phyloP scores from a whole-genome alignment of 2,888 invertebrate species.

The Bembecia ichneumoniformis region DNA sequence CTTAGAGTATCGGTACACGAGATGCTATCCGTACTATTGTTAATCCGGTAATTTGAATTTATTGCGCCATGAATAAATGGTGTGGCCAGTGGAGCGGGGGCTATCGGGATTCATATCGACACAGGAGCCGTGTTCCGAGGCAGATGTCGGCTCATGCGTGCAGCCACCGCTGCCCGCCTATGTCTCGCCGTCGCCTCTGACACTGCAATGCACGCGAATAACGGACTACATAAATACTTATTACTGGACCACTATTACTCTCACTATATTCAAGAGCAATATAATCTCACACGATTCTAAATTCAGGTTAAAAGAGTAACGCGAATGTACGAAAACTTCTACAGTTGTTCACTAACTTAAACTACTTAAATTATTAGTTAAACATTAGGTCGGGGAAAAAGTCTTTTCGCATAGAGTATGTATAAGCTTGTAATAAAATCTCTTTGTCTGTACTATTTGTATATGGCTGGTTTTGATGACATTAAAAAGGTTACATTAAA shows the following conservation, averaged over 20 bases:
- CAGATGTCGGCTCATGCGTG: constrained; percentile 19
- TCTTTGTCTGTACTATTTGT: too few relatives aligned
- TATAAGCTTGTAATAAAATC: too few relatives aligned
- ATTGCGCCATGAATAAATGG: constrained; percentile 70
- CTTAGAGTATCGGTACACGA: constrained; percentile 39
- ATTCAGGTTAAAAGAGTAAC: too few relatives aligned
- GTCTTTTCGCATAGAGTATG: too few relatives aligned
- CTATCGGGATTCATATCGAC: constrained; percentile 60
- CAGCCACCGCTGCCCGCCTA: constrained; percentile 4
- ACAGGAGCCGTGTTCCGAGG: constrained; percentile 33
- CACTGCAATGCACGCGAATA: constrained; percentile 26
- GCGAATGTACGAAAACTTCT: too few relatives aligned
- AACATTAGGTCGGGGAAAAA: too few relatives aligned
- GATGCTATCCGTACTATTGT: constrained; percentile 69
- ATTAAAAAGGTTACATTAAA: too few relatives aligned
- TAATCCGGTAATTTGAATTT: constrained; percentile 74
- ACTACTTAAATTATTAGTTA: too few relatives aligned
- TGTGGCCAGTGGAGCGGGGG: constrained; percentile 40
- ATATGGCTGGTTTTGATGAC: too few relatives aligned
- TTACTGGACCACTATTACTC: neutral
- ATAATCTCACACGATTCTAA: too few relatives aligned
- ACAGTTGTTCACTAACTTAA: too few relatives aligned
- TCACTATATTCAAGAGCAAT: neutral
- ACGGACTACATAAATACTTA: constrained; percentile 10
- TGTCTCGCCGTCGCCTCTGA: constrained; percentile 21